Evolutionary conservation across 2,113 vertebrate species (phyloP).

Genomic region (Gobius niger): DNA sequence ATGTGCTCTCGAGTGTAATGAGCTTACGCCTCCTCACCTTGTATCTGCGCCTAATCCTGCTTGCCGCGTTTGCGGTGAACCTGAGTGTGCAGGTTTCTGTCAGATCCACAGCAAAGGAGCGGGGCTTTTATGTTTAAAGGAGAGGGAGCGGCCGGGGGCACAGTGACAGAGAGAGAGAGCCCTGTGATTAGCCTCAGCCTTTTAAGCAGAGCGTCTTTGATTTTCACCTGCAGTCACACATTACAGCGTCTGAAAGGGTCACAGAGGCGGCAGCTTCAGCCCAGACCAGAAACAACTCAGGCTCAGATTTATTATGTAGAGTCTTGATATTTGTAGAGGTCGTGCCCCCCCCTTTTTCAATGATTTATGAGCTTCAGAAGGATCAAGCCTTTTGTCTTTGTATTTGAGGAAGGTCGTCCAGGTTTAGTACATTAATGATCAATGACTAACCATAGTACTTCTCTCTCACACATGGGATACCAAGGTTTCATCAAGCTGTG

Average conservation of each 20-base stretch:
- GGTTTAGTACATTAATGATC: background rate
- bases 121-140: slow-evolving; percentile 49
- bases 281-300: background rate
- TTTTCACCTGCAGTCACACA: slow-evolving; percentile 43
- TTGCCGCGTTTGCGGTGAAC: slow-evolving; percentile 34
- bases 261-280: slow-evolving; percentile 21
- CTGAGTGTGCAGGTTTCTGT: slow-evolving; percentile 13
- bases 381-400: too few species aligned
- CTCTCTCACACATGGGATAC: background rate
- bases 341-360: background rate
- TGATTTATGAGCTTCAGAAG: background rate
- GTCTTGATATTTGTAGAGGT: slow-evolving; percentile 3
- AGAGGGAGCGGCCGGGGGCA: slow-evolving; percentile 45
- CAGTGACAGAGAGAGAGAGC: slow-evolving; percentile 35
- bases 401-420: too few species aligned
- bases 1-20: slow-evolving; percentile 17
- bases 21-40: slow-evolving; percentile 19
- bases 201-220: slow-evolving; percentile 52
- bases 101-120: slow-evolving; percentile 26
- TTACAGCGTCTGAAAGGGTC: slow-evolving; percentile 30
- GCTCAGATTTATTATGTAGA: slow-evolving; percentile 7
- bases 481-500: background rate
- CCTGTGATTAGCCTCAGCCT: slow-evolving; percentile 60
- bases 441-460: background rate
- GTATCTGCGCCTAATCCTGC: slow-evolving; percentile 20